phyloP scores from a whole-genome alignment of 2,113 vertebrate genomes.

The Mirza zaza region DNA sequence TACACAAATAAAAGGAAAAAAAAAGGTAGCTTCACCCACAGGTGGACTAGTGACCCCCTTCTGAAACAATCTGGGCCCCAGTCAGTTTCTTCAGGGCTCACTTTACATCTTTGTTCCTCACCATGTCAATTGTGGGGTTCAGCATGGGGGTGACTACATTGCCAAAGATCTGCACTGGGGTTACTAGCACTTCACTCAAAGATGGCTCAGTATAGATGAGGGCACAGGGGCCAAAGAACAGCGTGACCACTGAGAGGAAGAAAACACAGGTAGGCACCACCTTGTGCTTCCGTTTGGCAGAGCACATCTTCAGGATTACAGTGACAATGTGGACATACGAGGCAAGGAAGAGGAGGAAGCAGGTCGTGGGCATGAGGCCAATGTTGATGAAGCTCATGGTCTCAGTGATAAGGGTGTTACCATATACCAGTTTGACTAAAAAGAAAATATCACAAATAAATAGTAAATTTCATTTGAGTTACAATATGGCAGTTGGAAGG shows the following conservation, averaged over 20 bases:
- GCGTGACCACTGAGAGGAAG: slow-evolving; percentile 3
- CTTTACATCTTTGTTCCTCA: slow-evolving; percentile 51
- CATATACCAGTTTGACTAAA: slow-evolving; percentile 34
- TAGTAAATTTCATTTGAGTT: slow-evolving; percentile 32
- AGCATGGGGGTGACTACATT: slow-evolving; percentile 13
- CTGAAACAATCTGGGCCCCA: background rate
- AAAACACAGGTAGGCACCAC: background rate
- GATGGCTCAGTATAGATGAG: background rate
- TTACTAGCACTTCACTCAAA: background rate
- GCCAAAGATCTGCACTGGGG: slow-evolving; percentile 35
- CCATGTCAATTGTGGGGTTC: slow-evolving; percentile 45
- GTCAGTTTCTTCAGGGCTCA: slow-evolving; percentile 25
- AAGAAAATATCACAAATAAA: slow-evolving; percentile 47
- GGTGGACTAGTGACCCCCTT: background rate
- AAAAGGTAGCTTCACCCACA: background rate
- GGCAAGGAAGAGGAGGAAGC: slow-evolving; percentile 19
- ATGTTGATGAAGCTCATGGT: slow-evolving; percentile 37
- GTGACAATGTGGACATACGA: background rate
- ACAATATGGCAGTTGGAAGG: slow-evolving; percentile 55
- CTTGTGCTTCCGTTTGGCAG: background rate
- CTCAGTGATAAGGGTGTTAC: background rate
- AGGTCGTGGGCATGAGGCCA: background rate
- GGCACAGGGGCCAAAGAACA: slow-evolving; percentile 43
- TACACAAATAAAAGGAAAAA: background rate
- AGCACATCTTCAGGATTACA: background rate